These are phyloP conservation scores for Solea senegalensis DNA, from an alignment of 2,113 vertebrate genomes.

Conservation along the genomic window DNA sequence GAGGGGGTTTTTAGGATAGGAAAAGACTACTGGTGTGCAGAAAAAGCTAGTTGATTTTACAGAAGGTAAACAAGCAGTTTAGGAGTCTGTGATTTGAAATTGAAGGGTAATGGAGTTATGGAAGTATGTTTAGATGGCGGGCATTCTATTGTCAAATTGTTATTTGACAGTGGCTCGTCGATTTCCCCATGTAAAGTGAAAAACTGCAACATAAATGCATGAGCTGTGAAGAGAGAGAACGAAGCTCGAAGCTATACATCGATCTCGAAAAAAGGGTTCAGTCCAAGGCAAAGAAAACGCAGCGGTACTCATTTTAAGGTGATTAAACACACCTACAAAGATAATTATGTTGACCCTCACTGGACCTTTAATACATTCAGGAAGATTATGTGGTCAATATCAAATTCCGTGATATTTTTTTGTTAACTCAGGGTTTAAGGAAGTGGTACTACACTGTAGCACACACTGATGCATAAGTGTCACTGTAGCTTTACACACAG, in stretches of 20 bases:
- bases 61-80: constrained; percentile 19
- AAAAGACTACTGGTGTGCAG: background rate
- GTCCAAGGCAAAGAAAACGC: no score
- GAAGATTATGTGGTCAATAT: background rate
- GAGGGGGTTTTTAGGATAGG: background rate
- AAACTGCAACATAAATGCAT: no score
- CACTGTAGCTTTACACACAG: no score
- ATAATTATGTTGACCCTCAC: no score
- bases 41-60: constrained; percentile 4
- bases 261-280: no score
- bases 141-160: constrained; percentile 4
- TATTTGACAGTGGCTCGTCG: constrained; percentile 5
- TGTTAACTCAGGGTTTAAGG: constrained; percentile 16
- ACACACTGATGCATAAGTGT: no score
- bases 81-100: constrained; percentile 11
- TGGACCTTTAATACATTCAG: background rate
- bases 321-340: no score
- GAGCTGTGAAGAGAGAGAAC: no score
- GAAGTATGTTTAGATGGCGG: background rate
- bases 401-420: constrained; percentile 9
- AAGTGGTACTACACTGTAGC: background rate
- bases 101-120: background rate
- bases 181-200: no score
- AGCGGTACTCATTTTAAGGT: no score
- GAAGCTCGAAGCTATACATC: no score